phyloP scores from a whole-genome alignment of 2,797 vertebrate species.

The Heterohyrax brucei region DNA sequence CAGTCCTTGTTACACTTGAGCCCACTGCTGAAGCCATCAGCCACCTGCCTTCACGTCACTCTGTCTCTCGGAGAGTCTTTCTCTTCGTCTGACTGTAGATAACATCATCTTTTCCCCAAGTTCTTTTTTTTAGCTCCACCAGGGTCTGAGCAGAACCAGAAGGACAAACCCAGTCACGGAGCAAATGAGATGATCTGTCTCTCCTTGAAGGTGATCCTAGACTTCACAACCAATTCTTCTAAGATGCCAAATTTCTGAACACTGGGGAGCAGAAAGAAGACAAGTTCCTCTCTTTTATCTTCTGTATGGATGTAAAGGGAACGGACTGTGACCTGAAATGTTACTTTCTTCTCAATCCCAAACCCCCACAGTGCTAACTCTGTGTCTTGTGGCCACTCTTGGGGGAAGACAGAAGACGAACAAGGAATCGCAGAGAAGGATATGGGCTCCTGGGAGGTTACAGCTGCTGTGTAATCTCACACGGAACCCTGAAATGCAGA shows the following conservation, averaged over 20 bases:
- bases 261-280: not conserved
- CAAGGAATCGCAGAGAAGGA: not conserved
- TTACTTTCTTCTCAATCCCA: not conserved
- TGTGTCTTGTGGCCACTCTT: not conserved
- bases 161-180: not conserved
- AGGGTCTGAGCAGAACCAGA: not conserved
- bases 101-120: not conserved
- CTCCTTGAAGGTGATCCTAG: not conserved
- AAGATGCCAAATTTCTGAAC: not conserved
- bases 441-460: not conserved
- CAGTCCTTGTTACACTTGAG: no score
- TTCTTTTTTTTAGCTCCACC: not conserved
- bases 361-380: rapidly evolving
- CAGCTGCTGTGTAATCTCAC: not conserved
- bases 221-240: not conserved
- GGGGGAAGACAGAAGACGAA: no score
- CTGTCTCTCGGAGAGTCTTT: no score
- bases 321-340: no score
- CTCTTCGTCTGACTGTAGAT: not conserved
- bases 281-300: not conserved
- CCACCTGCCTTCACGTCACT: no score
- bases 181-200: not conserved
- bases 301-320: rapidly evolving
- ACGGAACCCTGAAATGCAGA: not conserved
- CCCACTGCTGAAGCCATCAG: no score